phyloP scores from a whole-genome alignment of 2,113 vertebrate genomes.

The Pterocles burchelli region DNA sequence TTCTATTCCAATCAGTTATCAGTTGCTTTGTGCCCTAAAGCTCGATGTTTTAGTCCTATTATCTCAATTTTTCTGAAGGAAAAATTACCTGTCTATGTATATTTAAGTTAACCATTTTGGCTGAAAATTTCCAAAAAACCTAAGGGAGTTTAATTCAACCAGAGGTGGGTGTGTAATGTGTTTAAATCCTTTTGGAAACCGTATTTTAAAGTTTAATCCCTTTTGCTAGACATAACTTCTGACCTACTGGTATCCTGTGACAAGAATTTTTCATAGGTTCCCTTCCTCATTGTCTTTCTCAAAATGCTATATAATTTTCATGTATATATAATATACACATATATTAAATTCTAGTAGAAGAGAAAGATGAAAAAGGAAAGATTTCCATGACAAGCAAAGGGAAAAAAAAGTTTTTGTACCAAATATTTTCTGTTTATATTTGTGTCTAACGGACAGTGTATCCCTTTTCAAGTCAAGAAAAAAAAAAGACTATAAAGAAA shows the following conservation, averaged over 20 bases:
- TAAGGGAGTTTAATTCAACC: background rate
- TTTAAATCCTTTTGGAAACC: background rate
- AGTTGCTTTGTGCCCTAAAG: background rate
- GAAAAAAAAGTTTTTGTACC: background rate
- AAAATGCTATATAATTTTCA: background rate
- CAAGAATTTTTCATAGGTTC: background rate
- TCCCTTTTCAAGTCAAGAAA: background rate
- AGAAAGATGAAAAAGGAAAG: background rate
- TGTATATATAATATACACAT: background rate
- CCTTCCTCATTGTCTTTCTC: background rate
- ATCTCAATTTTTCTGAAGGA: background rate
- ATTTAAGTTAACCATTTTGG: background rate
- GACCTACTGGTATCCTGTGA: background rate
- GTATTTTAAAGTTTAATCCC: background rate
- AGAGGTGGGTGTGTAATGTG: background rate
- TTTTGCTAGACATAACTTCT: background rate
- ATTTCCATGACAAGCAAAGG: background rate
- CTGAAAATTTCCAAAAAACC: background rate
- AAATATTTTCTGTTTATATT: background rate
- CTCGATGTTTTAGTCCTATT: background rate
- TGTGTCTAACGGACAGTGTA: background rate
- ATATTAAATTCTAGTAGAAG: background rate
- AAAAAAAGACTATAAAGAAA: background rate
- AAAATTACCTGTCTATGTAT: background rate
- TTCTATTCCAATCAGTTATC: background rate